A percentile compares a stretch with the other conserved stretches of the same genome.
These are phyloP conservation scores for Dermatemys mawii DNA, from an alignment of 2,113 vertebrate species.

Conservation along the genomic window DNA sequence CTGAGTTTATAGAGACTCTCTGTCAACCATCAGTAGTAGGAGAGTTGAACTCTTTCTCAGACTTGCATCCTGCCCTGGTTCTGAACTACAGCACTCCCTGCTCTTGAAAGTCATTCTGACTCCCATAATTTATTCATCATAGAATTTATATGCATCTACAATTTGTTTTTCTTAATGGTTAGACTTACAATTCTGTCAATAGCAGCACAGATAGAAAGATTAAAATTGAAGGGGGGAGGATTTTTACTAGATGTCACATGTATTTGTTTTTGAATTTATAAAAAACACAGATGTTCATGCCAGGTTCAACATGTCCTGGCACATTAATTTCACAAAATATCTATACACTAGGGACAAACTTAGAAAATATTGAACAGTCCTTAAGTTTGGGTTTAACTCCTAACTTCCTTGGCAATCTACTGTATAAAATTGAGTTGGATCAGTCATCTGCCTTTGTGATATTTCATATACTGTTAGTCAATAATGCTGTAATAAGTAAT, in stretches of 20 bases:
- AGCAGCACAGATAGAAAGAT: background rate
- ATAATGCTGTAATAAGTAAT: background rate
- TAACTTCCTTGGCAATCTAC: background rate
- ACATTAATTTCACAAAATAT: background rate
- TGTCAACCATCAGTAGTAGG: background rate
- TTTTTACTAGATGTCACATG: background rate
- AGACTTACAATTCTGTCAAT: background rate
- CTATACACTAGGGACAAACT: background rate
- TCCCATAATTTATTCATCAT: background rate
- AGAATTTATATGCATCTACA: background rate
- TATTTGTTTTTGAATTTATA: background rate
- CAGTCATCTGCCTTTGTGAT: rapidly evolving
- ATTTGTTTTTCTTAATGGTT: background rate
- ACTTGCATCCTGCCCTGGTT: background rate
- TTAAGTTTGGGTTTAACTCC: background rate
- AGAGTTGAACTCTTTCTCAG: background rate
- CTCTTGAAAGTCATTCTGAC: background rate
- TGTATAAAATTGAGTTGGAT: background rate
- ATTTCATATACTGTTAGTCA: background rate
- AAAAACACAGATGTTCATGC: background rate
- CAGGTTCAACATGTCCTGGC: background rate
- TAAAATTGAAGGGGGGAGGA: background rate
- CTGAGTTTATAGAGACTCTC: background rate
- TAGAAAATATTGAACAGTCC: background rate
- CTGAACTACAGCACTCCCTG: background rate